Evolutionary conservation across 2,113 vertebrate genomes (phyloP).

Genomic region (Psilopsiagon aurifrons): DNA sequence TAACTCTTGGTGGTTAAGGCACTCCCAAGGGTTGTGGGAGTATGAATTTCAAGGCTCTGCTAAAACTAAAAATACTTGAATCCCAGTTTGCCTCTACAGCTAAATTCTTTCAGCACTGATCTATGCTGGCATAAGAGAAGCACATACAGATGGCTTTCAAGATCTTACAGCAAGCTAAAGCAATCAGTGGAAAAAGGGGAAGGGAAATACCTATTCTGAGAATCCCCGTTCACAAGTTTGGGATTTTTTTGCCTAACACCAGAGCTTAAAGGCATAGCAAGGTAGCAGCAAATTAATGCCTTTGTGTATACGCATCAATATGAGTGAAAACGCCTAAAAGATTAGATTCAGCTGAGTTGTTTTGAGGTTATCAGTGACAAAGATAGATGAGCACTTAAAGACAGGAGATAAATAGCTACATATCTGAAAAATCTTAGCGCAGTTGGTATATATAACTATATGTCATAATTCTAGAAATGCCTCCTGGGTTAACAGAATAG

Average conservation of each 20-base stretch:
- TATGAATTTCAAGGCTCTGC: background rate
- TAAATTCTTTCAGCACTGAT: background rate
- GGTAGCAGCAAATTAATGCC: background rate
- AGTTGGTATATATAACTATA: background rate
- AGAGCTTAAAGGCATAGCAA: background rate
- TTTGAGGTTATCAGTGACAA: slow-evolving; percentile 12
- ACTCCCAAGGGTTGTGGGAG: background rate
- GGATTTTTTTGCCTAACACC: background rate
- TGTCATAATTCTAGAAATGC: slow-evolving; percentile 6
- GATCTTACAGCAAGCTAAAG: background rate
- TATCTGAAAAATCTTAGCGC: slow-evolving; percentile 20
- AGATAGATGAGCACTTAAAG: slow-evolving; percentile 2
- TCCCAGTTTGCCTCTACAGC: background rate
- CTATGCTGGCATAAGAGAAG: background rate
- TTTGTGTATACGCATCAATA: background rate
- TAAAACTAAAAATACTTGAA: background rate
- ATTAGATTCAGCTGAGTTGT: slow-evolving; percentile 8
- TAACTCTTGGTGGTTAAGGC: background rate
- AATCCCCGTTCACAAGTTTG: background rate
- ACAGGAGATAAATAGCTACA: slow-evolving; percentile 8
- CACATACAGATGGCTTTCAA: background rate
- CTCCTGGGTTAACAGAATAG: background rate
- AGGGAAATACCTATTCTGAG: background rate
- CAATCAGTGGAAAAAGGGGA: background rate
- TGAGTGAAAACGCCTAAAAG: background rate